Percentiles rank a stretch among this genome's conserved stretches.
These are phyloP conservation scores for Heterotilapia buettikoferi DNA, from an alignment of 2,113 vertebrate genomes.

Conservation along the genomic window DNA sequence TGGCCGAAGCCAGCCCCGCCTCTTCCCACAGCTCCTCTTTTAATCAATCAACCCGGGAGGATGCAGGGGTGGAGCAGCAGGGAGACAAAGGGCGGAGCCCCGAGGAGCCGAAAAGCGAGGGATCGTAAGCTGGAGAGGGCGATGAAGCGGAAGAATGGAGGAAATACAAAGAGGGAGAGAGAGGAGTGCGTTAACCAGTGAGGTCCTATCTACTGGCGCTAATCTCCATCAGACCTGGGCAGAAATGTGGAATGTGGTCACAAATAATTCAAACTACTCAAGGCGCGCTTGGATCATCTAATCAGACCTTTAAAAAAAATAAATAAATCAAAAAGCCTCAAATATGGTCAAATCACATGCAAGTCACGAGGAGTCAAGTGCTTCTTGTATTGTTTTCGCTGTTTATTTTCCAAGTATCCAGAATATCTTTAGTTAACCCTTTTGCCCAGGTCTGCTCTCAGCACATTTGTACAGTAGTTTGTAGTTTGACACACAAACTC, in stretches of 20 bases:
- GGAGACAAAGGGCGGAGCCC: slow-evolving; percentile 46
- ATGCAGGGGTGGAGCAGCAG: slow-evolving; percentile 36
- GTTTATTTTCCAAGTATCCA: background rate
- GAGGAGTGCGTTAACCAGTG: slow-evolving; percentile 32
- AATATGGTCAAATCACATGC: slow-evolving; percentile 16
- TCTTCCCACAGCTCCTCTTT: slow-evolving; percentile 50
- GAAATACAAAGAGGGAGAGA: background rate
- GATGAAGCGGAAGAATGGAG: background rate
- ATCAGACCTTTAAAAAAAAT: background rate
- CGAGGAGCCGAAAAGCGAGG: slow-evolving; percentile 66
- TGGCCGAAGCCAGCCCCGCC: background rate
- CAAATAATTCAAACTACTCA: slow-evolving; percentile 8
- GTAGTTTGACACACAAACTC: slow-evolving; percentile 53
- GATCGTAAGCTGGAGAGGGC: slow-evolving; percentile 42
- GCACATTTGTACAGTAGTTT: slow-evolving; percentile 62
- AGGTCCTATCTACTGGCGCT: slow-evolving; percentile 22
- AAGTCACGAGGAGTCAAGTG: slow-evolving; percentile 28
- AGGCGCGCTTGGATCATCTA: slow-evolving; percentile 27
- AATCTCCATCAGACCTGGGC: slow-evolving; percentile 48
- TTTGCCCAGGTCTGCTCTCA: slow-evolving; percentile 54
- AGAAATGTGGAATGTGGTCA: background rate
- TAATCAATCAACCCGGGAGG: slow-evolving; percentile 48
- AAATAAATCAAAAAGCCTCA: background rate
- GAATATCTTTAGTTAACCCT: slow-evolving; percentile 8
- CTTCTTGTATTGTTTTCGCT: background rate